These are phyloP conservation scores for Ephestia elutella DNA, from an alignment of 1,140 invertebrate species.

Conservation along the genomic window DNA sequence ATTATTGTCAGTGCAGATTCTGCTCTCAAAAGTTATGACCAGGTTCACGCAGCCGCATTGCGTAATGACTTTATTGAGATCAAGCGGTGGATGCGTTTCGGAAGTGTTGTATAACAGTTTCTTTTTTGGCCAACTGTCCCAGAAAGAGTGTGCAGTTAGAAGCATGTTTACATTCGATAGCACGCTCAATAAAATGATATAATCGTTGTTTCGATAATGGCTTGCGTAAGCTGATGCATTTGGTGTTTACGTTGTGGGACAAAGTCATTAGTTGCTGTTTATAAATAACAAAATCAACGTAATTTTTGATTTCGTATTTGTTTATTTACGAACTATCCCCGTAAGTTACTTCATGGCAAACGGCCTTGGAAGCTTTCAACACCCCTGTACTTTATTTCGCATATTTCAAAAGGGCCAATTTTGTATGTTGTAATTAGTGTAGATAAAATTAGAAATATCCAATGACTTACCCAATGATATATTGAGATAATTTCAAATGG, in stretches of 20 bases:
- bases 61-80: neutral
- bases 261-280: neutral
- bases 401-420: too few species aligned
- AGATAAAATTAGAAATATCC: too few species aligned
- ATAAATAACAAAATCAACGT: neutral
- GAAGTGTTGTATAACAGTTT: conserved; percentile 3
- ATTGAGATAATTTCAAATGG: too few species aligned
- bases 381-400: too few species aligned
- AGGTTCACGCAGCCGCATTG: neutral
- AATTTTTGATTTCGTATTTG: too few species aligned
- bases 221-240: neutral
- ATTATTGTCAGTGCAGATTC: too few species aligned
- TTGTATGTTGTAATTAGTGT: too few species aligned
- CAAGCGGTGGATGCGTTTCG: neutral
- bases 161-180: neutral
- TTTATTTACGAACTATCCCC: too few species aligned
- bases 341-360: too few species aligned
- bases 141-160: neutral
- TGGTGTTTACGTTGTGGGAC: neutral
- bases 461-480: too few species aligned
- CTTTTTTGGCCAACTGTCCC: neutral
- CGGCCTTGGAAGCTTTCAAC: too few species aligned
- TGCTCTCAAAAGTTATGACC: neutral
- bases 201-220: neutral
- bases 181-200: neutral